Evolutionary conservation across 2,888 invertebrate genomes (phyloP), one percentile per base, ranked within the genome.

Genomic region (Volucella inanis): DNA sequence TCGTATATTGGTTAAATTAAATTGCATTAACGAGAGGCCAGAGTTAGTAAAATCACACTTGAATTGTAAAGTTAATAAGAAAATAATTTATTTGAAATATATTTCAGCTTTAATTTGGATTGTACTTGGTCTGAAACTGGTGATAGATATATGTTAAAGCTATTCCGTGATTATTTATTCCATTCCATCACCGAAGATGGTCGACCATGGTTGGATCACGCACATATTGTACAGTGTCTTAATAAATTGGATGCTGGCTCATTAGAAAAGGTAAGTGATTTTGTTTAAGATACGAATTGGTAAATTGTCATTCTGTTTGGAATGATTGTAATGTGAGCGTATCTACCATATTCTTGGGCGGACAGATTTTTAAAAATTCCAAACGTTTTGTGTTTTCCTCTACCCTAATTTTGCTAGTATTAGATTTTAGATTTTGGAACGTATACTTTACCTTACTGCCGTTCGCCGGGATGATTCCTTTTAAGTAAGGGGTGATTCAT

Each of bases 91-190:
- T 50, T 54, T 57, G 18, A 31, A 31, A 31, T 47, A 49, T 68
- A 49, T 76, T 80, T 62, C 38, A 97, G 97, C 91, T 94, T 98
- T 90, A 97, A 97, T 91, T 93, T 98, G 94, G 99, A 99, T 92
- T 94, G 96, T 11, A 94, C 97, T 12, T 99, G 99, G 99, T 96
- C 98, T 45, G 99, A 99, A 93, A 99, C 99, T 22, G 99, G 99
- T 18, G 98, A 99, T 93, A 95, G 99, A 70, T 99, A 99, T 93
- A 97, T 99, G 96, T 93, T 99, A 93, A 99, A 99, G 93, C 93
- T 99, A 91, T 99, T 99, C 94, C 94, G 99, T 85, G 99, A 99
- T 93, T 98, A 98, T 92, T 94, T 99, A 89, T 99, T 99, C 93
- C 99, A 99, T 93, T 97, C 98, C 92, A 97, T 98, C 87, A 95